Base-by-base conservation (phyloP, 2,797 vertebrate genomes). In the Sciurus vulgaris region DNA sequence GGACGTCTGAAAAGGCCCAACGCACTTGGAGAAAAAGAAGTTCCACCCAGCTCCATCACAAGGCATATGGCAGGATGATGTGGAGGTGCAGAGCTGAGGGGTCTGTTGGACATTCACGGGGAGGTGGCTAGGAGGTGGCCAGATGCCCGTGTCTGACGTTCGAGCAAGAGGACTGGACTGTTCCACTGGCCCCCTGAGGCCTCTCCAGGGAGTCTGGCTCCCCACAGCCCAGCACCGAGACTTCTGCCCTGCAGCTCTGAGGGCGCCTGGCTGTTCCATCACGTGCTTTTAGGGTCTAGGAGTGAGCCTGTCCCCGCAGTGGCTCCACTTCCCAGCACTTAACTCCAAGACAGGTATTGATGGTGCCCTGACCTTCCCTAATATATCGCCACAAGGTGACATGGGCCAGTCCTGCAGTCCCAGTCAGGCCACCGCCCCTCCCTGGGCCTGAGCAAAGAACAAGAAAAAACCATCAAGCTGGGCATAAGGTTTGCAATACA, bases 381-480 rank as follows among this genome's bases (percentile, higher is more conserved):
- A 98, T 97, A 93, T 96, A 97, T 97, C 35, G 59, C 95, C 47
- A 63, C 51, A 84, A 77, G 86, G 89, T 91, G 84, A 95, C 77
- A 0, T 2, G 5, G 73, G 89, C 96, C 93, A 95, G 76, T 69
- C 93, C 86, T 20, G n/a, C 41, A 56, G 61, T 56, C 72, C 82
- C 91, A 63, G 7, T 44, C 94, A 82, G 78, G 89, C 95, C 86
- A 28, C 0, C 2, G 84, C 91, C 92, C 96, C 96, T 94, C 94
- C 93, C 81, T 65, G 84, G 73, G 89, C 81, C 93, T 41, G 22
- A 96, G 93, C 84, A 97, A 95, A 97, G 95, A 98, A 97, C 97
- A 98, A 96, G 92, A 86, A 97, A 97, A 98, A 93, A 92, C 97
- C 97, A 97, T 97, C 98, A 98, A 97, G 88, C 96, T 73, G 81